Evolutionary conservation across 1,140 invertebrate genomes (phyloP), one percentile per base, ranked within the genome.

Genomic region (Philopotamus ludificatus): DNA sequence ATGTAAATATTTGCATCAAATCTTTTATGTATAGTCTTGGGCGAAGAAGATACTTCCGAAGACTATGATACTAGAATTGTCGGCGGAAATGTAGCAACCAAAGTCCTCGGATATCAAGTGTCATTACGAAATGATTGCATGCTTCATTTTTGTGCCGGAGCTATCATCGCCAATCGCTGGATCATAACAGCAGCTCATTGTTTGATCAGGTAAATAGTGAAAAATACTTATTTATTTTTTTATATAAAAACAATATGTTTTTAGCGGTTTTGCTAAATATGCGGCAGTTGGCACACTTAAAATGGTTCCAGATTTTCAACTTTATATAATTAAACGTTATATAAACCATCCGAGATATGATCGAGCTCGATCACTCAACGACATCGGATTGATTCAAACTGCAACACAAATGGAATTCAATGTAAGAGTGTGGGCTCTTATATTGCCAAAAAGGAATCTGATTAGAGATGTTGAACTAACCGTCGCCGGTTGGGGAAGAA

Each of bases 371-470:
- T 63, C 63, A 47, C 53, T 54, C 41, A 65, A 70, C 21, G 68
- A 70, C 28, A 63, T 70, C 20, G 63, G 63, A 3, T 34, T 70
- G 10, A n/a, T 70, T 42, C 26, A 63, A 20, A 66, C 68, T 10
- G 8, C 3, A 7, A 51, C 4, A 22, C 9, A 39, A n/a, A 66
- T 70, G 12, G 18, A 20, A 18, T 53, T 63, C 10, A 41, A 44
- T 39, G 54, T 51, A 44, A 8, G 22, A 1, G 47, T 61, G 2
- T 10, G 42, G 8, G 25, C 47, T 4, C 44, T 69, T 7, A 18
- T n/a, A n/a, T 15, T 69, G 12, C 44, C 34, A 8, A 12, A 1
- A 2, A 23, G 47, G 28, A 63, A 28, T 28, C 44, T 69, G 18
- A 39, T 22, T 10, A 23, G n/a, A 3, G 45, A 26, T 0, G 59